These are phyloP conservation scores for Nibea coibor DNA, from an alignment of 2,113 vertebrate genomes.

Conservation along the genomic window DNA sequence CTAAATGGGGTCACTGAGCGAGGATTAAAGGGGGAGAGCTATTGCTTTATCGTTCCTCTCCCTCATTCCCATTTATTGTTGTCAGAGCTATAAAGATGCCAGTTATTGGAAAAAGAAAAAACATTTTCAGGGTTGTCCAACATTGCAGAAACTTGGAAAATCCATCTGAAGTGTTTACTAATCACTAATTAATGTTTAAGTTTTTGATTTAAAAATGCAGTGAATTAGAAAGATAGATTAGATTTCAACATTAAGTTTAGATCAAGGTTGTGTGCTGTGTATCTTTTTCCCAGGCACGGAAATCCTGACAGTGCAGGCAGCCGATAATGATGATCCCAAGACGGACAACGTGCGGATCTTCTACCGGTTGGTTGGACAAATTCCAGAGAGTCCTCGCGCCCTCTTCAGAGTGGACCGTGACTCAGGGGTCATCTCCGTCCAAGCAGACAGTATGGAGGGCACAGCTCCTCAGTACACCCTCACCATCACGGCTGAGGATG, in stretches of 20 bases:
- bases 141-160: neutral
- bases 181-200: neutral
- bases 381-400: constrained; percentile 82
- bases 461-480: constrained; percentile 77
- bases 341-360: constrained; percentile 83
- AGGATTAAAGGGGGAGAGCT: constrained; percentile 53
- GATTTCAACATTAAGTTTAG: too few species aligned
- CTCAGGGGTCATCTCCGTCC: constrained; percentile 79
- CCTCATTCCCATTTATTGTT: neutral
- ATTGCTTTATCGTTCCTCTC: constrained; percentile 28
- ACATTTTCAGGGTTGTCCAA: neutral
- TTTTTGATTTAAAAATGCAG: neutral
- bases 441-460: constrained; percentile 77
- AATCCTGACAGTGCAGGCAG: constrained; percentile 82
- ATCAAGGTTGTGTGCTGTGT: too few species aligned
- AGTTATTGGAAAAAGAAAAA: constrained; percentile 1
- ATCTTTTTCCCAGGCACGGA: constrained; percentile 78
- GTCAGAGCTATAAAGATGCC: neutral
- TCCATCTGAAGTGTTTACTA: neutral
- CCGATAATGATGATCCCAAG: constrained; percentile 85
- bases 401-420: constrained; percentile 82
- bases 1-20: constrained; percentile 57
- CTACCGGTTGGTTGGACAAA: constrained; percentile 80
- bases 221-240: too few species aligned
- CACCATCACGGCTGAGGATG: constrained; percentile 82